Percentiles rank a stretch among this genome's conserved stretches.
These are phyloP conservation scores for Desmophyllum pertusum DNA, from an alignment of 92 coral and sea anemone genomes.

Conservation along the genomic window DNA sequence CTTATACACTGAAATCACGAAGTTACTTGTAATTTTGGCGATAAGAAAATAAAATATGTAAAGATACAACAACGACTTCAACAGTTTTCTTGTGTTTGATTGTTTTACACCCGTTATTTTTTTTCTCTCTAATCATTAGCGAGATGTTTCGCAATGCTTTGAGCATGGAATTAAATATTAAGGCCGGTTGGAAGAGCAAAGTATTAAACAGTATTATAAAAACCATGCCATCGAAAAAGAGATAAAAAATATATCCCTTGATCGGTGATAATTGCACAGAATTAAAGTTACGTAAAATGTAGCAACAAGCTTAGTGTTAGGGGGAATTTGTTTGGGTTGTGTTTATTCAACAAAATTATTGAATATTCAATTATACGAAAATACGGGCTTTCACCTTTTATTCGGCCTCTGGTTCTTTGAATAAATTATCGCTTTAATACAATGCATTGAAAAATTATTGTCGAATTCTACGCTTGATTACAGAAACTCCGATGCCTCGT, in stretches of 20 bases:
- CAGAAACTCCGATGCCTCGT: neutral
- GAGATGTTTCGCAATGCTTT: neutral
- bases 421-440: conserved; percentile 36
- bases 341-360: conserved; percentile 29
- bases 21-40: neutral
- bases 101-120: conserved; percentile 3
- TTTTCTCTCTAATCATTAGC: neutral
- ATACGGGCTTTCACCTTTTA: conserved; percentile 29
- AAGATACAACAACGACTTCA: neutral
- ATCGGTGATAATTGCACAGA: neutral
- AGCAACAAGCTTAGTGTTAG: neutral
- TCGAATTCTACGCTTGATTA: neutral
- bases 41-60: neutral
- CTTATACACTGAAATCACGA: neutral
- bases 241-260: neutral
- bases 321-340: conserved; percentile 18
- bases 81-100: neutral
- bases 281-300: neutral
- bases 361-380: conserved; percentile 37
- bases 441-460: neutral
- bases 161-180: conserved; percentile 1
- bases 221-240: neutral
- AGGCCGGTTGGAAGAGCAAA: neutral
- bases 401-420: conserved; percentile 29
- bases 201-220: neutral